Evolutionary conservation across 2,888 invertebrate genomes (phyloP).

Genomic region (Ichneumoninae sp.): DNA sequence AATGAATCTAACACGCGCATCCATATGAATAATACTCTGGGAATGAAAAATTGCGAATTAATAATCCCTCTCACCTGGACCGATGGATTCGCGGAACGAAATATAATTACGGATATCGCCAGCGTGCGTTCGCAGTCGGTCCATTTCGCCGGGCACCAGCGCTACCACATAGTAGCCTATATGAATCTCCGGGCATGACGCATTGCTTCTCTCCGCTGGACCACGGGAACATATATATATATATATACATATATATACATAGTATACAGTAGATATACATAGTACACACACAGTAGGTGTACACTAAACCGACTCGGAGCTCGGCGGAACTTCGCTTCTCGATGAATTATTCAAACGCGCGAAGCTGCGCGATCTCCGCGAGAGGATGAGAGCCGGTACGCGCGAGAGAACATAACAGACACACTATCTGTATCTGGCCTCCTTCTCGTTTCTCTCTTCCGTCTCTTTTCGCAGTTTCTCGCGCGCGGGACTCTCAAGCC

Average conservation of each 20-base stretch:
- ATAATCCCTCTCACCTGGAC: conserved; percentile 16
- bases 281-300: conserved; percentile 24
- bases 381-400: conserved; percentile 38
- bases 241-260: conserved; percentile 1
- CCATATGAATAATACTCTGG: neutral
- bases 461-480: conserved; percentile 65
- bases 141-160: conserved; percentile 64
- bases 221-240: conserved; percentile 25
- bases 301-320: conserved; percentile 49
- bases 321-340: conserved; percentile 66
- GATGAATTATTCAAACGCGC: conserved; percentile 80
- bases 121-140: conserved; percentile 69
- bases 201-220: conserved; percentile 33
- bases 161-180: conserved; percentile 73
- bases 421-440: conserved; percentile 33
- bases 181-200: conserved; percentile 34
- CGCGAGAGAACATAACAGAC: conserved; percentile 54
- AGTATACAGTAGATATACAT: neutral
- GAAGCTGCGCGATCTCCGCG: conserved; percentile 69
- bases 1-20: neutral
- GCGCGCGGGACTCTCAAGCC: conserved; percentile 59
- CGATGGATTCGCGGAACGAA: conserved; percentile 55
- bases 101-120: conserved; percentile 74
- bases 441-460: conserved; percentile 26
- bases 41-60: conserved; percentile 21